Conservation (phyloP, 2,888 invertebrate genomes). For the Dicranocentrus wangi region DNA sequence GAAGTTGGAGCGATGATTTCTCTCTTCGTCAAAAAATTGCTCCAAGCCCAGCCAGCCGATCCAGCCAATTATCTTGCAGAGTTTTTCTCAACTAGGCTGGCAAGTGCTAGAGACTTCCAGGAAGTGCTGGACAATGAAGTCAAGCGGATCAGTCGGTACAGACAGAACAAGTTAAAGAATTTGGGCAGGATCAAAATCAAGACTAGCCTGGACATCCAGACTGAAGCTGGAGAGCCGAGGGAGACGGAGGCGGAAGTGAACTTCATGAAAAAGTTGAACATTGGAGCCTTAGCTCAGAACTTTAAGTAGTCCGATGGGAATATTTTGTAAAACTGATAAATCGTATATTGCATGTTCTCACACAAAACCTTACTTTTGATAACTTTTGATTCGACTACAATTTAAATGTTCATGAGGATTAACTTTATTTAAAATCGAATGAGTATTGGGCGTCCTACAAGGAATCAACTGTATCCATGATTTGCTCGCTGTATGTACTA, state of each 20-base stretch:
- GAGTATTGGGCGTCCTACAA: too few species aligned
- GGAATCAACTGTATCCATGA: too few species aligned
- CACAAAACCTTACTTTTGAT: too few species aligned
- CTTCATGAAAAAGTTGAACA: slow-evolving; percentile 49
- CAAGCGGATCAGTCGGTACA: slow-evolving; percentile 45
- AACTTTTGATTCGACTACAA: too few species aligned
- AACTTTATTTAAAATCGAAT: too few species aligned
- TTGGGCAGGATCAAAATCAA: slow-evolving; percentile 30
- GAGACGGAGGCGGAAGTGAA: slow-evolving; percentile 46
- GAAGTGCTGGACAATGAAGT: slow-evolving; percentile 46
- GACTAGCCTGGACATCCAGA: neutral
- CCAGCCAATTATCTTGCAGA: slow-evolving; percentile 58
- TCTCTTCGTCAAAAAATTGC: slow-evolving; percentile 58
- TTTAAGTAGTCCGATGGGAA: too few species aligned
- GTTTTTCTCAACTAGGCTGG: slow-evolving; percentile 48
- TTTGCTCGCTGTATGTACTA: too few species aligned
- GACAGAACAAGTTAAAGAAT: slow-evolving; percentile 55
- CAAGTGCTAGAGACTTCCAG: slow-evolving; percentile 19
- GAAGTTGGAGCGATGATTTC: slow-evolving; percentile 67
- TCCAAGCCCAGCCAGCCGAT: slow-evolving; percentile 46
- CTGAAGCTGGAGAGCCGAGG: neutral
- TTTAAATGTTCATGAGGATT: too few species aligned
- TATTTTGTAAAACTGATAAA: slow-evolving; percentile 22
- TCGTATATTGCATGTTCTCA: too few species aligned
- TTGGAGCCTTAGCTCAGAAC: slow-evolving; percentile 54